phyloP scores from a whole-genome alignment of 2,113 vertebrate genomes.

The Redunca redunca region DNA sequence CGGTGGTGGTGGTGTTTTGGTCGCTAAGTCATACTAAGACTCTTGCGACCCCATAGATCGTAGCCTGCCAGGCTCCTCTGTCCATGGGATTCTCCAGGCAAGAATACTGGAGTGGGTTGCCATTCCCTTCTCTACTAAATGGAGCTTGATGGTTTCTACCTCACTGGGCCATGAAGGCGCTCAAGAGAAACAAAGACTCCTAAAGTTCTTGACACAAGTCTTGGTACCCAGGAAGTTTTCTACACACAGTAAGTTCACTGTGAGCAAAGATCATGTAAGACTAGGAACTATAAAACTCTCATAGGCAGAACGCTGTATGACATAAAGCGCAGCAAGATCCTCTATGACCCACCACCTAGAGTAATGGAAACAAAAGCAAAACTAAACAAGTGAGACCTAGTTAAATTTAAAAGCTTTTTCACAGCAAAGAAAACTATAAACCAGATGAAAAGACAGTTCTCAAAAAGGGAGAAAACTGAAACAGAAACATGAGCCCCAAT shows the following conservation, averaged over 20 bases:
- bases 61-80: neutral
- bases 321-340: neutral
- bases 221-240: neutral
- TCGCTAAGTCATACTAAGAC: neutral
- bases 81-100: neutral
- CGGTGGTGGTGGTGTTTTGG: neutral
- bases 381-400: neutral
- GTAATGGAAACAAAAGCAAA: neutral
- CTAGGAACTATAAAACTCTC: neutral
- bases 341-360: neutral
- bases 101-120: neutral
- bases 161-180: neutral
- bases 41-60: accelerated
- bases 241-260: neutral
- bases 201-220: neutral
- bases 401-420: neutral
- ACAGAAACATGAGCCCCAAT: too few species aligned
- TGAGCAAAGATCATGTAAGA: neutral
- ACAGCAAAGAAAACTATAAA: neutral
- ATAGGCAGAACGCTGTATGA: neutral
- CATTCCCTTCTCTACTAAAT: neutral
- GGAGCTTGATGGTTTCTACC: neutral
- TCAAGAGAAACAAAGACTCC: neutral
- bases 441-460: neutral
- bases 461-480: neutral